Conservation (phyloP, 2,113 vertebrate genomes). For the Scytalopus superciliaris region DNA sequence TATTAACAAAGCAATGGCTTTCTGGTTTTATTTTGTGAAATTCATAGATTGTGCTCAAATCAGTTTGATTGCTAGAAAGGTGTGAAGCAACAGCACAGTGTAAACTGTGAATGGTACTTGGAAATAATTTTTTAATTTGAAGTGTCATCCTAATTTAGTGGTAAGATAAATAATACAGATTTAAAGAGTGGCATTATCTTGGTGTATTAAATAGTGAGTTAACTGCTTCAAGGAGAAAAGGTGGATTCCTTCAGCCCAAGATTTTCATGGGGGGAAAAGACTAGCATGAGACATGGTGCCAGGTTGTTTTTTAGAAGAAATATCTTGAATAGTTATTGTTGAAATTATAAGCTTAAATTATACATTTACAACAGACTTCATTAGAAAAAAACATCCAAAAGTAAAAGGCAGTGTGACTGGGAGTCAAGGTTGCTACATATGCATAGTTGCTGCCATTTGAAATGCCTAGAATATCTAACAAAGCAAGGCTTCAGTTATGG, state of each 20-base stretch:
- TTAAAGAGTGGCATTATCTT: background rate
- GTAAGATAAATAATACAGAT: background rate
- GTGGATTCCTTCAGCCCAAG: background rate
- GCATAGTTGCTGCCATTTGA: background rate
- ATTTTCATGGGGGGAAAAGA: background rate
- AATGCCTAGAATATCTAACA: background rate
- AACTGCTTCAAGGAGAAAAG: background rate
- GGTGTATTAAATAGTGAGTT: background rate
- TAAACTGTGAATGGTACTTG: constrained; percentile 38
- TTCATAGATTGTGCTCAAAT: background rate
- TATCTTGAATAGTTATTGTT: background rate
- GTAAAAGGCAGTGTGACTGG: background rate
- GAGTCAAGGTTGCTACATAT: background rate
- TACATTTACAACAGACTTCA: background rate
- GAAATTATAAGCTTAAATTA: background rate
- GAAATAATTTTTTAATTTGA: constrained; percentile 49
- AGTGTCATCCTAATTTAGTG: background rate
- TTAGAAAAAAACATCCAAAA: background rate
- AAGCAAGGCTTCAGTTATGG: background rate
- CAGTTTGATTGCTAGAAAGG: background rate
- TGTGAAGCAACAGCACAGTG: background rate
- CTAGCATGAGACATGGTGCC: background rate
- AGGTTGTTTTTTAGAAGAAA: background rate
- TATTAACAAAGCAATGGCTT: background rate
- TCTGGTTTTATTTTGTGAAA: constrained; percentile 20